Percentiles rank a stretch among this genome's conserved stretches.
Evolutionary conservation across 2,888 invertebrate species (phyloP).

Genomic region (Leptinotarsa rubiginosa): DNA sequence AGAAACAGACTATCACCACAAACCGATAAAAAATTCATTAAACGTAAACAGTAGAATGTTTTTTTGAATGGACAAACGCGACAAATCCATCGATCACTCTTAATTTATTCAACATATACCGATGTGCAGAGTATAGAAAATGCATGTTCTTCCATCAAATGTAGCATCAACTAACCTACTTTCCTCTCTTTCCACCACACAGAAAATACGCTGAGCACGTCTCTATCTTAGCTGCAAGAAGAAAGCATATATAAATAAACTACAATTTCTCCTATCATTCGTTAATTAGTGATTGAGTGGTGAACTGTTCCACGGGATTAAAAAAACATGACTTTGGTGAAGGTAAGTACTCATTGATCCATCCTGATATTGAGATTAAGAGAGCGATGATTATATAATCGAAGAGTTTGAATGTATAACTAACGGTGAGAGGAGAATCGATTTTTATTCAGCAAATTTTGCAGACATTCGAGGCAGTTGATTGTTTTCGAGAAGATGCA

Average conservation of each 20-base stretch:
- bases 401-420: too few relatives aligned
- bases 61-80: background rate
- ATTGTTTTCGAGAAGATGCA: too few relatives aligned
- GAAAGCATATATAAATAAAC: conserved; percentile 63
- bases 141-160: conserved; percentile 9
- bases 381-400: background rate
- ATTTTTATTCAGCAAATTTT: too few relatives aligned
- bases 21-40: background rate
- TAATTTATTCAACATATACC: conserved; percentile 7
- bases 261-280: conserved; percentile 59
- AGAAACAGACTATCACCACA: too few relatives aligned
- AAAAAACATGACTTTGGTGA: conserved; percentile 44
- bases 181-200: conserved; percentile 55
- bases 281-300: conserved; percentile 51
- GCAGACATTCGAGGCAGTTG: too few relatives aligned
- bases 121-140: conserved; percentile 17
- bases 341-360: conserved; percentile 37
- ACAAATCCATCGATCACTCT: conserved; percentile 6
- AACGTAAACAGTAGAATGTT: background rate
- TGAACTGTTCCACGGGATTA: conserved; percentile 33
- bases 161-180: conserved; percentile 55
- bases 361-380: background rate
- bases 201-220: conserved; percentile 40
- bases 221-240: conserved; percentile 53
- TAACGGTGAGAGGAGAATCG: too few relatives aligned